phyloP scores from a whole-genome alignment of 2,888 invertebrate genomes.

The Parnassius apollo region DNA sequence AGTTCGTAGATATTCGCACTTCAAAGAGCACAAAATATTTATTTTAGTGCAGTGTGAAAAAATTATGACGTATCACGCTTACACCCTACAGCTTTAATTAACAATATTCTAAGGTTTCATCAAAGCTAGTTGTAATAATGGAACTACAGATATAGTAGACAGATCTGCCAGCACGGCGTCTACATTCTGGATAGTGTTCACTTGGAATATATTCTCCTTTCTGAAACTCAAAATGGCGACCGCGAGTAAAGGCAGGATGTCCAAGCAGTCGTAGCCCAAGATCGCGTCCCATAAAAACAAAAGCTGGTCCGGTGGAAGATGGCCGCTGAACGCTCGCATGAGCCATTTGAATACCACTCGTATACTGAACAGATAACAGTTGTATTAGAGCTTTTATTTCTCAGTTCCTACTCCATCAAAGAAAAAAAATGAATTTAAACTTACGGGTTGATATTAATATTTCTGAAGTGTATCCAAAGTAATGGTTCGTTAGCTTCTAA shows the following conservation, averaged over 20 bases:
- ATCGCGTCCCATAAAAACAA: conserved; percentile 95
- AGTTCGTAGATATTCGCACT: too few species aligned
- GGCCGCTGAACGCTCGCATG: conserved; percentile 97
- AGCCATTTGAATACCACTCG: conserved; percentile 97
- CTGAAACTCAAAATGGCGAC: conserved; percentile 92
- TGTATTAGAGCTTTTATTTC: background rate
- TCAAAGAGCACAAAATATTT: too few species aligned
- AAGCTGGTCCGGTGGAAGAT: conserved; percentile 94
- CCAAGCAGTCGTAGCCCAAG: conserved; percentile 94
- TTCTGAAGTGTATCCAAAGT: conserved; percentile 94
- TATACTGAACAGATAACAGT: conserved; percentile 81
- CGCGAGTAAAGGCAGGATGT: conserved; percentile 92
- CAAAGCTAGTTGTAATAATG: conserved; percentile 89
- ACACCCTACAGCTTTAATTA: conserved; percentile 38
- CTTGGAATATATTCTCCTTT: conserved; percentile 90
- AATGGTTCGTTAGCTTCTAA: conserved; percentile 94
- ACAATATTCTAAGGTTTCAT: conserved; percentile 68
- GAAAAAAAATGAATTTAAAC: conserved; percentile 47
- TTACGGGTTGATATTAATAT: conserved; percentile 95
- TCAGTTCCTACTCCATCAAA: too few species aligned
- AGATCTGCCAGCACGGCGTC: conserved; percentile 94
- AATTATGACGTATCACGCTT: conserved; percentile 52
- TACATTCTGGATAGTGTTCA: conserved; percentile 87
- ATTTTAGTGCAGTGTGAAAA: conserved; percentile 25
- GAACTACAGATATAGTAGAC: conserved; percentile 92